Percentiles rank a stretch among this genome's conserved stretches.
These are phyloP conservation scores for Microplitis manilae DNA, from an alignment of 2,888 invertebrate genomes.

Conservation along the genomic window DNA sequence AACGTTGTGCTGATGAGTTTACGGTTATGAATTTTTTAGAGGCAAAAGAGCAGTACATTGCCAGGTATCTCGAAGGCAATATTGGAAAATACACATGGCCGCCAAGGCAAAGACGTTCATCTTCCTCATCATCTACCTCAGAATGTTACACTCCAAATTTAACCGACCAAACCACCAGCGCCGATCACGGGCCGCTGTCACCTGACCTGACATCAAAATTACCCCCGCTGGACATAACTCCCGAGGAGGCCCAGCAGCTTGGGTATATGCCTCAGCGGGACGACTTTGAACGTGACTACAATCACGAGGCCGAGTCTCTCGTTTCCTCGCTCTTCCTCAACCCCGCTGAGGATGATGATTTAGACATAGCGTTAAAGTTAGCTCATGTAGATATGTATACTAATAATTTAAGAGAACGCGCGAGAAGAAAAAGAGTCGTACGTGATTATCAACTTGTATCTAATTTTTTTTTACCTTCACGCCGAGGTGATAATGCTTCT, in stretches of 20 bases:
- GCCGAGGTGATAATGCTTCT: slow-evolving; percentile 71
- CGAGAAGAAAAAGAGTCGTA: slow-evolving; percentile 90
- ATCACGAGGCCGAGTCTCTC: slow-evolving; percentile 91
- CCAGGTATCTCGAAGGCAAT: slow-evolving; percentile 90
- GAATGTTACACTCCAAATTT: slow-evolving; percentile 75
- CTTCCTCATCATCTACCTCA: slow-evolving; percentile 75
- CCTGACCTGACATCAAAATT: slow-evolving; percentile 81
- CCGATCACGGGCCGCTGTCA: slow-evolving; percentile 85
- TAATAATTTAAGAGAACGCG: slow-evolving; percentile 86
- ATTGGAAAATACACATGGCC: slow-evolving; percentile 92
- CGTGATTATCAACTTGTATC: slow-evolving; percentile 92
- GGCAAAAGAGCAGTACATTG: slow-evolving; percentile 92
- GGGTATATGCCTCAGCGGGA: slow-evolving; percentile 97
- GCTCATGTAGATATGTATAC: slow-evolving; percentile 95
- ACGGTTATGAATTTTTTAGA: slow-evolving; percentile 74
- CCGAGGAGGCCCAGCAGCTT: slow-evolving; percentile 89
- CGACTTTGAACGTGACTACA: slow-evolving; percentile 96
- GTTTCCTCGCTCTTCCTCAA: slow-evolving; percentile 88
- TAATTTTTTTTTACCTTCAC: slow-evolving; percentile 82
- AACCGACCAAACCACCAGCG: slow-evolving; percentile 82
- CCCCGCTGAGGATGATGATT: slow-evolving; percentile 87
- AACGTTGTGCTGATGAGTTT: too few relatives aligned
- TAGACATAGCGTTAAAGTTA: slow-evolving; percentile 90
- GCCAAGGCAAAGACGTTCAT: slow-evolving; percentile 67
- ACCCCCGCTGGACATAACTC: slow-evolving; percentile 85